Conservation (phyloP, 1,140 invertebrate species). For the Chrysopa pallens region DNA sequence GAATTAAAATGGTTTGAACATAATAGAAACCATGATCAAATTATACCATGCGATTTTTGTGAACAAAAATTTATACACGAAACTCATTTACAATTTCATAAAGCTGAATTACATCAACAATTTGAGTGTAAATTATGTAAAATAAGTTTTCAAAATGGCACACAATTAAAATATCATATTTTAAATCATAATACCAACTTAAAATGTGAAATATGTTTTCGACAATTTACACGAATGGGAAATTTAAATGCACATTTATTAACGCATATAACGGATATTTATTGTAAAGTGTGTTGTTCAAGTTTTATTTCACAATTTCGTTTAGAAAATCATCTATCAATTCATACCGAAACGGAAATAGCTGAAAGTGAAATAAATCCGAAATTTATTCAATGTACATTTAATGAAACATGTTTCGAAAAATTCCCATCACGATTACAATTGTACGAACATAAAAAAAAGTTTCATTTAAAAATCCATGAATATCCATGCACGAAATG, state of each 20-base stretch:
- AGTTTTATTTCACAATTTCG: conserved; percentile 1
- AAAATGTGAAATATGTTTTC: conserved; percentile 1
- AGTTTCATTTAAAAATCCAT: not conserved
- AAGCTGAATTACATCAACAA: not conserved
- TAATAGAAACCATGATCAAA: not conserved
- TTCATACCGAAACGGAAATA: not conserved
- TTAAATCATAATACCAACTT: not conserved
- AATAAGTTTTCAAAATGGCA: not conserved
- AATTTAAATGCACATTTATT: not conserved
- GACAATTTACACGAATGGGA: not conserved
- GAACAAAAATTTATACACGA: conserved; percentile 3
- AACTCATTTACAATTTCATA: not conserved
- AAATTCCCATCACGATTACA: not conserved
- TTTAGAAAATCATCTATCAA: not conserved
- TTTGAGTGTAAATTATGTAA: not conserved
- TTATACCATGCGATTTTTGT: conserved; percentile 8
- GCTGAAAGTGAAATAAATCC: not conserved
- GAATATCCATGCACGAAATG: not conserved
- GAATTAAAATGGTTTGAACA: not conserved
- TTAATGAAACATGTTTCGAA: not conserved
- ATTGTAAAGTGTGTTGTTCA: conserved; percentile 1
- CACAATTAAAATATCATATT: not conserved
- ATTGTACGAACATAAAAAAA: conserved; percentile 1
- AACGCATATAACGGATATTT: not conserved
- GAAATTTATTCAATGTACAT: not conserved